Conservation (phyloP, 2,888 invertebrate genomes). For the Andrena flavipes region DNA sequence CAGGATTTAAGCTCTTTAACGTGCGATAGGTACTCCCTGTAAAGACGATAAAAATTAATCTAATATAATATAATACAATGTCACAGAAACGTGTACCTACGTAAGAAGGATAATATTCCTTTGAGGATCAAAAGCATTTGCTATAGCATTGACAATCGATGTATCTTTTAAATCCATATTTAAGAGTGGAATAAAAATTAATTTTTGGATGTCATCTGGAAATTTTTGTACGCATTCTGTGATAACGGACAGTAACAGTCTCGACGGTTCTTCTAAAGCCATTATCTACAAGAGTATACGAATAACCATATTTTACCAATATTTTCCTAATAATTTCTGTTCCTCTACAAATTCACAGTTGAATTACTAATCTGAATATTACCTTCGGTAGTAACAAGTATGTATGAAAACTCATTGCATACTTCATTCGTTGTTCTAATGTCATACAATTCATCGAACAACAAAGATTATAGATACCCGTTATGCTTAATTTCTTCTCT, state of each 20-base stretch:
- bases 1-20: conserved; percentile 77
- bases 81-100: conserved; percentile 52
- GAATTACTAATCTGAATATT: conserved; percentile 13
- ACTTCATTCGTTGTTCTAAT: conserved; percentile 71
- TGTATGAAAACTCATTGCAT: conserved; percentile 69
- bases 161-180: conserved; percentile 74
- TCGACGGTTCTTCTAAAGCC: conserved; percentile 69
- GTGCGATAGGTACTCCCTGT: conserved; percentile 72
- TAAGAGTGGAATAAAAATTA: conserved; percentile 74
- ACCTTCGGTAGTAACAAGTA: conserved; percentile 77
- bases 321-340: background rate
- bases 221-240: conserved; percentile 71
- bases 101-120: conserved; percentile 56
- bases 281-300: conserved; percentile 64
- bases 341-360: conserved; percentile 1
- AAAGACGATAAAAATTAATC: conserved; percentile 24
- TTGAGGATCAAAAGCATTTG: conserved; percentile 56
- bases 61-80: background rate
- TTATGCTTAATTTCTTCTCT: conserved; percentile 65
- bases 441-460: conserved; percentile 69
- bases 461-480: conserved; percentile 76
- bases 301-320: conserved; percentile 27
- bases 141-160: conserved; percentile 57
- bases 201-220: conserved; percentile 77
- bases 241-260: conserved; percentile 69